These are phyloP conservation scores for Hybognathus amarus DNA, from an alignment of 2,797 vertebrate species.

Conservation along the genomic window DNA sequence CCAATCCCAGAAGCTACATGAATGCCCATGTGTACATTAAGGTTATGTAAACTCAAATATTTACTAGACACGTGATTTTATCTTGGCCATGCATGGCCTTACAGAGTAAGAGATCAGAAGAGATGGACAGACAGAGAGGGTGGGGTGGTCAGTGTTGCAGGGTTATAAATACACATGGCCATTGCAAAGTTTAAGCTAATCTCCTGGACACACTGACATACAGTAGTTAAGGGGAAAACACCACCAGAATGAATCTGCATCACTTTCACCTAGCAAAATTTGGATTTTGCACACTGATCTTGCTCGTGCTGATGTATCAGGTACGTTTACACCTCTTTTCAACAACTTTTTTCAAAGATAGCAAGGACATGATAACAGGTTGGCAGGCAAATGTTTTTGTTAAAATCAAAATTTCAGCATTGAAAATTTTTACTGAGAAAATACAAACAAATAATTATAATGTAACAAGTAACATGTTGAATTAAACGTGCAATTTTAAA, in stretches of 20 bases:
- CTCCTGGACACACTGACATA: slow-evolving; percentile 5
- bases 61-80: slow-evolving; percentile 50
- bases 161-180: slow-evolving; percentile 47
- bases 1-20: slow-evolving; percentile 28
- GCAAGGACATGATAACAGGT: background rate
- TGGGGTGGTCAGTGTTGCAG: slow-evolving; percentile 16
- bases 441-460: background rate
- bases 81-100: slow-evolving; percentile 34
- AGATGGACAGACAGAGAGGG: slow-evolving; percentile 30
- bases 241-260: slow-evolving; percentile 43
- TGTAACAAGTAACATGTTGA: no score
- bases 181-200: background rate
- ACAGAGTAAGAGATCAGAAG: slow-evolving; percentile 41
- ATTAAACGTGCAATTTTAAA: no score
- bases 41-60: slow-evolving; percentile 61
- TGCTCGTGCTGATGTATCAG: slow-evolving; percentile 54
- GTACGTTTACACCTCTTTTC: slow-evolving; percentile 28
- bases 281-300: slow-evolving; percentile 47
- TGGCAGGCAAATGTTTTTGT: background rate
- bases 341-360: background rate
- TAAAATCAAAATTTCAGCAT: background rate
- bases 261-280: slow-evolving; percentile 1
- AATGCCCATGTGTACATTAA: slow-evolving; percentile 22
- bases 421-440: background rate
- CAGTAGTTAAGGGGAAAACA: background rate